Evolutionary conservation across 2,888 invertebrate species (phyloP).

Genomic region (Thyatira batis): DNA sequence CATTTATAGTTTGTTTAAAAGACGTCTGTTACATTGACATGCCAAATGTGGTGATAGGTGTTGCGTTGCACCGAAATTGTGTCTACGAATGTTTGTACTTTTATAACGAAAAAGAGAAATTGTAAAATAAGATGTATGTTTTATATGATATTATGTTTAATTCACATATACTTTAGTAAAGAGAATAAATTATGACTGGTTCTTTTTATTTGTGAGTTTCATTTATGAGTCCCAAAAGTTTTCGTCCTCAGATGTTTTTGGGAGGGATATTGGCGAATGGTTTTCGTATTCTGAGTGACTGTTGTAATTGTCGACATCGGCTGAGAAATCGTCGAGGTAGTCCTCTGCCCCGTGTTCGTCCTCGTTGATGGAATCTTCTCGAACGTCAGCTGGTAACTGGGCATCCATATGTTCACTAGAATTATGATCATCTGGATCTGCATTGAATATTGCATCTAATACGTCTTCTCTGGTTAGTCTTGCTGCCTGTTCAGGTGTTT

Average conservation of each 20-base stretch:
- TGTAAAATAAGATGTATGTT: conserved; percentile 57
- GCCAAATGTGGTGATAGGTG: conserved; percentile 28
- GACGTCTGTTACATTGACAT: background rate
- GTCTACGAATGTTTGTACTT: conserved; percentile 73
- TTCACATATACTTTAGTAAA: conserved; percentile 55
- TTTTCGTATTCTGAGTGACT: conserved; percentile 45
- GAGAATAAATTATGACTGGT: conserved; percentile 69
- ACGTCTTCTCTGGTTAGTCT: conserved; percentile 43
- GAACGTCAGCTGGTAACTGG: conserved; percentile 33
- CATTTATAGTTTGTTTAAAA: conserved; percentile 53
- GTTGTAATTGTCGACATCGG: conserved; percentile 62
- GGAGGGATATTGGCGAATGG: conserved; percentile 54
- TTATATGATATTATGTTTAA: conserved; percentile 65
- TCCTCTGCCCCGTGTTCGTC: conserved; percentile 35
- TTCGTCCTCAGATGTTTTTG: conserved; percentile 60
- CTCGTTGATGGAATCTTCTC: conserved; percentile 31
- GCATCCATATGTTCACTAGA: conserved; percentile 44
- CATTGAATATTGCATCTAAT: conserved; percentile 49
- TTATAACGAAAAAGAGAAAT: conserved; percentile 64
- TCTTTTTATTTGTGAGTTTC: conserved; percentile 40
- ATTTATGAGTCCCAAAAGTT: conserved; percentile 64
- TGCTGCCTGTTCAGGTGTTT: conserved; percentile 33
- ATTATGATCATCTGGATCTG: conserved; percentile 29
- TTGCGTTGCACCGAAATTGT: conserved; percentile 42
- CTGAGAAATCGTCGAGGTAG: conserved; percentile 57